Evolutionary conservation across 2,113 vertebrate genomes (phyloP).

Genomic region (Cynopterus brachyotis): DNA sequence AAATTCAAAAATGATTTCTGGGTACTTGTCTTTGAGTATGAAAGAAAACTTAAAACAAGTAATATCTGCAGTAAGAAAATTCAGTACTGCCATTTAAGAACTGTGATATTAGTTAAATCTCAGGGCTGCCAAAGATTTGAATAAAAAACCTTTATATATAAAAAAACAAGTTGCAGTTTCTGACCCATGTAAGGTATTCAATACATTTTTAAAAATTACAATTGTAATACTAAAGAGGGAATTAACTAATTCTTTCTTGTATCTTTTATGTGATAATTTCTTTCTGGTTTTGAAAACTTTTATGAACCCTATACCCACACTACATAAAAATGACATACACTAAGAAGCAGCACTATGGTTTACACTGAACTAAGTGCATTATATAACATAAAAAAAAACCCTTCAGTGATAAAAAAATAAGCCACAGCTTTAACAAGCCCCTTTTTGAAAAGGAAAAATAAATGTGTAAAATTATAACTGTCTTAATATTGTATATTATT

Average conservation of each 20-base stretch:
- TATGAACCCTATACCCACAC: not conserved
- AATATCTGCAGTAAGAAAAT: not conserved
- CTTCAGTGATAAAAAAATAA: not conserved
- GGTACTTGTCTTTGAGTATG: not conserved
- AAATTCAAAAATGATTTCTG: not conserved
- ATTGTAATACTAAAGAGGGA: not conserved
- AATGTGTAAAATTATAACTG: not conserved
- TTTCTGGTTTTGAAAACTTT: conserved; percentile 9
- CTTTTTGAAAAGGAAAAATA: not conserved
- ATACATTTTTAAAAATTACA: not conserved
- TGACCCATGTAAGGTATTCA: not conserved
- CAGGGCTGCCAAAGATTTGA: not conserved
- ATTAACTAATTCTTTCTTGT: not conserved
- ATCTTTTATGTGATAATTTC: not conserved
- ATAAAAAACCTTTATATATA: not conserved
- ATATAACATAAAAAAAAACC: not conserved
- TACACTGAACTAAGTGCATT: not conserved
- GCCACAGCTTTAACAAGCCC: not conserved
- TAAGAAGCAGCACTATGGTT: not conserved
- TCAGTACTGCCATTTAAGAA: not conserved
- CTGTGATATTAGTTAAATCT: not conserved
- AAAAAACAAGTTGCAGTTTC: not conserved
- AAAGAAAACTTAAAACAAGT: not conserved
- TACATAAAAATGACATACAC: not conserved
- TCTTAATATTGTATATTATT: not conserved